phyloP scores from a whole-genome alignment of 2,113 vertebrate genomes.

The Ptilorrhoa leucosticta region DNA sequence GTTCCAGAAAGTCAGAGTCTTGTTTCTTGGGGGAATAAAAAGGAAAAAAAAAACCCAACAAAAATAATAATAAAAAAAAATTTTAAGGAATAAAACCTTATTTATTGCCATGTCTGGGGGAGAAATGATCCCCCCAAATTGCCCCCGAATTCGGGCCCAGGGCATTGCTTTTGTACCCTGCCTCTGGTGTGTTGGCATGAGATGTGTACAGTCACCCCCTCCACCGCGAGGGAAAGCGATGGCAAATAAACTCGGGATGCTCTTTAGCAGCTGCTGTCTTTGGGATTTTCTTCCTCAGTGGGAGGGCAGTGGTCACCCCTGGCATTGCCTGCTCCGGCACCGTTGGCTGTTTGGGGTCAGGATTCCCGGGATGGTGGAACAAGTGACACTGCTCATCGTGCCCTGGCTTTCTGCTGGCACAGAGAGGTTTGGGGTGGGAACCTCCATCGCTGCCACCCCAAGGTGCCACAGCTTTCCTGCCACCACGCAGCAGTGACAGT shows the following conservation, averaged over 20 bases:
- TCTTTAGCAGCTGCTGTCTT: slow-evolving; percentile 73
- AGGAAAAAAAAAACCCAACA: background rate
- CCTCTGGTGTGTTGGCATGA: slow-evolving; percentile 90
- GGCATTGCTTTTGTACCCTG: slow-evolving; percentile 83
- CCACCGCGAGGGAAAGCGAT: slow-evolving; percentile 41
- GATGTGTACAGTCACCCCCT: slow-evolving; percentile 78
- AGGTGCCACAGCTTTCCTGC: background rate
- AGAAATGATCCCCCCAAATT: slow-evolving; percentile 48
- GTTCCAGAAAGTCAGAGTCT: slow-evolving; percentile 82
- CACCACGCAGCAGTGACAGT: rapidly evolving
- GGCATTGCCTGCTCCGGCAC: rapidly evolving
- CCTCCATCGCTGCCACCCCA: background rate
- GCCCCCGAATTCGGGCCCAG: slow-evolving; percentile 57
- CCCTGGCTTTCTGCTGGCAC: background rate
- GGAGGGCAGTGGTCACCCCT: background rate
- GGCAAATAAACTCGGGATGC: slow-evolving; percentile 89
- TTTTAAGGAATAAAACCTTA: slow-evolving; percentile 58
- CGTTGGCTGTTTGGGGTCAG: rapidly evolving
- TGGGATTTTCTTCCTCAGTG: background rate
- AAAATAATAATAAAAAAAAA: background rate
- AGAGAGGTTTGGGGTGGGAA: background rate
- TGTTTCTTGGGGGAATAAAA: slow-evolving; percentile 72
- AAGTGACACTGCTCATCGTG: rapidly evolving
- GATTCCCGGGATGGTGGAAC: background rate
- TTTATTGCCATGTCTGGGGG: slow-evolving; percentile 91